Evolutionary conservation across 2,113 vertebrate species (phyloP).

Genomic region (Lophius piscatorius): DNA sequence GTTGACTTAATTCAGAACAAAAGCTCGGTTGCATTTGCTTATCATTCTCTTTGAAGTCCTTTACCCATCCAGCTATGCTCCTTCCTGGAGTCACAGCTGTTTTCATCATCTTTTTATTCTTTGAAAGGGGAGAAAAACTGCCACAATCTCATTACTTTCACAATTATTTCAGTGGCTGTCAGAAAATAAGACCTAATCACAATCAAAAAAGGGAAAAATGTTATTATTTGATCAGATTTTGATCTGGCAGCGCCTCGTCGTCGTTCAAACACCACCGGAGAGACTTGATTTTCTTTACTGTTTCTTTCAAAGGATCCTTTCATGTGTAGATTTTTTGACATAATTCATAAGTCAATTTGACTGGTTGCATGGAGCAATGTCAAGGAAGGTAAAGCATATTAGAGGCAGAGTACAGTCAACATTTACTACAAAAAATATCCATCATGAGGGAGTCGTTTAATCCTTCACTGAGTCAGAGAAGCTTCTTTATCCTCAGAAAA

Average conservation of each 20-base stretch:
- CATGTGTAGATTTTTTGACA: conserved; percentile 70
- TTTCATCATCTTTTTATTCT: conserved; percentile 68
- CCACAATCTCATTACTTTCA: conserved; percentile 70
- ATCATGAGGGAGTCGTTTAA: conserved; percentile 46
- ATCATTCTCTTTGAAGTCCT: conserved; percentile 75
- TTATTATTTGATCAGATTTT: conserved; percentile 75
- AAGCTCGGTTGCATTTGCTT: conserved; percentile 68
- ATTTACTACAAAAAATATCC: conserved; percentile 55
- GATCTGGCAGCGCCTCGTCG: conserved; percentile 57
- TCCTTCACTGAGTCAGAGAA: conserved; percentile 51
- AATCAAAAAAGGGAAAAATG: conserved; percentile 70
- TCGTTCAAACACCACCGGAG: conserved; percentile 54
- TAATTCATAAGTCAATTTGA: conserved; percentile 64
- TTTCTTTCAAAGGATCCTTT: conserved; percentile 74
- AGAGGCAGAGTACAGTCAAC: conserved; percentile 57
- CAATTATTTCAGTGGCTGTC: conserved; percentile 76
- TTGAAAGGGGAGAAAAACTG: conserved; percentile 49
- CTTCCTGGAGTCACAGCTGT: conserved; percentile 68
- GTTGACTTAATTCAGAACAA: conserved; percentile 69
- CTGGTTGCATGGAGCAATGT: conserved; percentile 53
- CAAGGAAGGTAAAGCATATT: conserved; percentile 65
- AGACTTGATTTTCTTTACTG: conserved; percentile 60
- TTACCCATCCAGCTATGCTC: conserved; percentile 47
- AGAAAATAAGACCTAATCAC: conserved; percentile 69
- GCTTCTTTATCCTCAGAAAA: conserved; percentile 45